phyloP scores from a whole-genome alignment of 1,140 invertebrate genomes.

The Melitaea cinxia region DNA sequence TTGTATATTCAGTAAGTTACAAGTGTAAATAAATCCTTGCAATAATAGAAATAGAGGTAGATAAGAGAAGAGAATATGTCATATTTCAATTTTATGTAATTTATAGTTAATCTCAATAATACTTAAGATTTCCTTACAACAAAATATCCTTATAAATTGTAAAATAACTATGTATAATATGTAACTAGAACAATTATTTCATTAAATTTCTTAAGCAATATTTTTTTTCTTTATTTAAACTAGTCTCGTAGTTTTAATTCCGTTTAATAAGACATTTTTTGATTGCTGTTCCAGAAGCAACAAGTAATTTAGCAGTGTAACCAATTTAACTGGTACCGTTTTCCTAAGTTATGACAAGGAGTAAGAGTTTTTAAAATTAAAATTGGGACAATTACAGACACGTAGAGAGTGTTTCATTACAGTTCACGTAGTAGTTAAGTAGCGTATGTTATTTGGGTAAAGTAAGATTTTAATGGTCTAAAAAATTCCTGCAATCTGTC shows the following conservation, averaged over 20 bases:
- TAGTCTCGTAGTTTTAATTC: background rate
- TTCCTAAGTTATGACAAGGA: no score
- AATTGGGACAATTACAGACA: no score
- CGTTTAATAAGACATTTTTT: no score
- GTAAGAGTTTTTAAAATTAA: no score
- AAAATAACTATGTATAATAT: conserved; percentile 77
- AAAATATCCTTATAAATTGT: conserved; percentile 66
- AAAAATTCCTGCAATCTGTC: no score
- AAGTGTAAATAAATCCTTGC: conserved; percentile 75
- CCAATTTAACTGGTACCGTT: no score
- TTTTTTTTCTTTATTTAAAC: background rate
- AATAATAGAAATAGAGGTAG: conserved; percentile 73
- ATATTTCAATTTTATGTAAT: conserved; percentile 63
- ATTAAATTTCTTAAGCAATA: conserved; percentile 77
- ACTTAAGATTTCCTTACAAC: conserved; percentile 49
- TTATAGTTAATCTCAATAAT: conserved; percentile 67
- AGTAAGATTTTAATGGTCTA: no score
- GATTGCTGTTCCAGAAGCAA: no score
- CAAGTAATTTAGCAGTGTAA: no score
- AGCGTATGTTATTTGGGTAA: no score
- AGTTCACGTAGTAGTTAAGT: no score
- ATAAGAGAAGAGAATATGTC: conserved; percentile 48
- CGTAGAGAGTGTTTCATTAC: no score
- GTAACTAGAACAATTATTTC: conserved; percentile 76
- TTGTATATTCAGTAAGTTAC: conserved; percentile 62